Conservation (phyloP, 1,140 invertebrate genomes). For the Ectropis grisescens region DNA sequence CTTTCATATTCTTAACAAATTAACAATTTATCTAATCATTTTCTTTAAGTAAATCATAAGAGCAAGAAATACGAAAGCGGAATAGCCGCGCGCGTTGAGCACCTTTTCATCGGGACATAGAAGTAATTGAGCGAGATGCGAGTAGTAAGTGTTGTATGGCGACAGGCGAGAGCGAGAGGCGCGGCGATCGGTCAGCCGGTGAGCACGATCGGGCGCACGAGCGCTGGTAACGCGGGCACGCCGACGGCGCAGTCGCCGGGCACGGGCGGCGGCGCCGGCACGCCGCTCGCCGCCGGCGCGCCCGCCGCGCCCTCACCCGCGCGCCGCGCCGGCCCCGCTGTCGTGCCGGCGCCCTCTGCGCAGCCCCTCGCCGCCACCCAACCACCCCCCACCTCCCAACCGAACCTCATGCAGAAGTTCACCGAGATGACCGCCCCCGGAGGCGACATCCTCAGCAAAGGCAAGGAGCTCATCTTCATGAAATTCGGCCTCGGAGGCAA, state of each 20-base stretch:
- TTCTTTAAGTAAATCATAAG: no score
- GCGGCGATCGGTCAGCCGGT: constrained; percentile 42
- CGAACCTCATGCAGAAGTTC: constrained; percentile 86
- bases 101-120: no score
- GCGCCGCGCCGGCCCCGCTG: constrained; percentile 71
- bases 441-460: constrained; percentile 88
- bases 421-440: constrained; percentile 85
- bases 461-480: constrained; percentile 92
- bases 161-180: constrained; percentile 64
- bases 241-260: constrained; percentile 53
- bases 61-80: no score
- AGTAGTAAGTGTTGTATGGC: constrained; percentile 3
- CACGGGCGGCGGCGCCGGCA: constrained; percentile 17
- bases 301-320: constrained; percentile 26
- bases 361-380: constrained; percentile 45
- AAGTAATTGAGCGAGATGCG: no score
- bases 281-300: constrained; percentile 24
- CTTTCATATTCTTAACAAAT: no score
- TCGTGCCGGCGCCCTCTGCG: constrained; percentile 59
- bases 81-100: no score
- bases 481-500: constrained; percentile 88
- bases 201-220: constrained; percentile 64
- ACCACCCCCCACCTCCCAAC: constrained; percentile 62
- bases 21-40: no score
- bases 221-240: constrained; percentile 56